These are phyloP conservation scores for Cerceris ruficornis DNA, from an alignment of 2,888 invertebrate species.

Conservation along the genomic window DNA sequence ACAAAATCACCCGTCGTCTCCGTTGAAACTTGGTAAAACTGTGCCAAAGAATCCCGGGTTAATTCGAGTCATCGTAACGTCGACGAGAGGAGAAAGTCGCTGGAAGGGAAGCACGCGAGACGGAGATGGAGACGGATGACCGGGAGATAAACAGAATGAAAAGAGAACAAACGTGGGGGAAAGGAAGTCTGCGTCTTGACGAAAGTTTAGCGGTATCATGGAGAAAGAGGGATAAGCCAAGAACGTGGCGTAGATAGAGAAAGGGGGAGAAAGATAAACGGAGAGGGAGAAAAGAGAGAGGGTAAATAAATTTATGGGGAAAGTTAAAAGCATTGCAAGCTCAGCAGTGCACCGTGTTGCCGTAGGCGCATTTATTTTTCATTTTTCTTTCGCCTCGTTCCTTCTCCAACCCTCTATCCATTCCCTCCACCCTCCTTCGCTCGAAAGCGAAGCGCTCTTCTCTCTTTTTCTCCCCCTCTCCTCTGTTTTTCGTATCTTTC, in stretches of 20 bases:
- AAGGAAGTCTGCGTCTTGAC: constrained; percentile 69
- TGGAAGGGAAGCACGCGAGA: constrained; percentile 10
- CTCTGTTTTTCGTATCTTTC: constrained; percentile 20
- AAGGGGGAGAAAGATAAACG: constrained; percentile 4
- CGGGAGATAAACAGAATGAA: constrained; percentile 41
- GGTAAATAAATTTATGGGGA: constrained; percentile 79
- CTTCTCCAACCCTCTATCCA: constrained; percentile 3
- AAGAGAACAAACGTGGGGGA: constrained; percentile 24
- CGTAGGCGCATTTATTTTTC: constrained; percentile 66
- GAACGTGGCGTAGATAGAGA: constrained; percentile 15
- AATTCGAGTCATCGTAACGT: constrained; percentile 22
- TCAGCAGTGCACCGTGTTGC: constrained; percentile 69
- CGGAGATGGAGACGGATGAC: constrained; percentile 44
- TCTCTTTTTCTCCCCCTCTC: background rate
- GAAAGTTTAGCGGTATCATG: constrained; percentile 75
- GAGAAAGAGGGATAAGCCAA: constrained; percentile 30
- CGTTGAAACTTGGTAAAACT: constrained; percentile 30
- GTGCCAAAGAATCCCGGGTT: constrained; percentile 27
- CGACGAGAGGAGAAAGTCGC: constrained; percentile 5
- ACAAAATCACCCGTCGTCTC: background rate
- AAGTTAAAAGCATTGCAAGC: constrained; percentile 78
- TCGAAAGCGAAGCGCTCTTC: constrained; percentile 31
- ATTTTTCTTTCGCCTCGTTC: constrained; percentile 54
- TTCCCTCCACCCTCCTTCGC: constrained; percentile 24
- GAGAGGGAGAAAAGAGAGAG: constrained; percentile 32